Evolutionary conservation across 2,888 invertebrate genomes (phyloP), one percentile per base, ranked within the genome.

Genomic region (Dysmachus trigonus): DNA sequence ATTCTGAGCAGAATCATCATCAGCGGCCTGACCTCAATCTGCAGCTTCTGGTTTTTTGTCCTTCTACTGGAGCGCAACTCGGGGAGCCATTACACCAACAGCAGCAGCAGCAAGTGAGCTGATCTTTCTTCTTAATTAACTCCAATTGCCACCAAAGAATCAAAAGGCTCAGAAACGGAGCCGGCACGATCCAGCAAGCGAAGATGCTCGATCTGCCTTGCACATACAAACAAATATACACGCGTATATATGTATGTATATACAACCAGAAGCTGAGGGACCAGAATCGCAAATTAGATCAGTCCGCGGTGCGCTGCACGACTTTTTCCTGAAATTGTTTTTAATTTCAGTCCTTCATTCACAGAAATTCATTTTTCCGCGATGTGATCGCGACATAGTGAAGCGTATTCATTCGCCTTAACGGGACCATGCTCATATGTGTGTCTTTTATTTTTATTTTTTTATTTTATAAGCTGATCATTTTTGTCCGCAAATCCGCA

Each of bases 111-210:
- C n/a, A 73, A 73, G 47, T 47, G 47, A 30, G 77, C 30, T 77
- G 77, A 77, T 77, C 77, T 77, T 77, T 77, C 77, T 77, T 77
- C 77, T 77, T 77, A 77, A 77, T 77, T 77, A 77, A 77, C 77
- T 77, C 47, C 77, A 77, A 77, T 77, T 77, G 77, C 77, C 77
- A 77, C 77, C 47, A 47, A 47, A 77, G 77, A 77, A 47, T 47
- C 47, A 77, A 47, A 47, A 77, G 77, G 22, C 47, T 47, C 30
- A 15, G 15, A 33, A 77, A 47, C 41, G 41, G 18, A 73, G 30
- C 41, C 27, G 77, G 13, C 22, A 15, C 47, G 22, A 10, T 41
- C 18, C 76, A 77, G 47, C 30, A 1, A 47, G 22, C 13, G 62
- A 62, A n/a, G 27, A 10, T 62, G 27, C 7, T 10, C 30, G 47